These are phyloP conservation scores for Cladorhizidae sp. DNA, from an alignment of 37 sponge, comb jelly and placozoan genomes.

Conservation along the genomic window DNA sequence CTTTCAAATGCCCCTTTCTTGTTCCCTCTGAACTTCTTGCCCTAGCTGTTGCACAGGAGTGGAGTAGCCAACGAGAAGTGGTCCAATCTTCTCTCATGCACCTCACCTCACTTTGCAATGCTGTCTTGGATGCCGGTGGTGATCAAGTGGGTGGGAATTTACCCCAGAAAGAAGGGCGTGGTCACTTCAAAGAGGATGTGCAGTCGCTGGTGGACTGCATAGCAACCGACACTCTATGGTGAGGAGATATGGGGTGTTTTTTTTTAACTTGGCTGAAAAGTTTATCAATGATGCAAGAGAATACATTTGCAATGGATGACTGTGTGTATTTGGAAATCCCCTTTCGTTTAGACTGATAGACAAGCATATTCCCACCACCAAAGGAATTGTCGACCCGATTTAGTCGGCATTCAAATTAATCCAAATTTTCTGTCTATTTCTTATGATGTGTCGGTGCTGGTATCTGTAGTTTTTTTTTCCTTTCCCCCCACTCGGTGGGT, in stretches of 20 bases:
- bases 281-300: not conserved
- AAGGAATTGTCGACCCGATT: no score
- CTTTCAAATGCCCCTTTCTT: conserved; percentile 40
- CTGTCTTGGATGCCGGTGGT: conserved; percentile 60
- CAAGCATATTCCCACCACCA: no score
- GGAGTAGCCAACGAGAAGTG: conserved; percentile 50
- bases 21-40: conserved; percentile 76
- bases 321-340: no score
- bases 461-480: no score
- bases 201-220: conserved; percentile 12
- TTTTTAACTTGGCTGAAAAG: not conserved
- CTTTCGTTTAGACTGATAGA: no score
- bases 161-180: not conserved
- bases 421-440: no score
- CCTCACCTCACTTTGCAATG: conserved; percentile 79
- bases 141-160: no score
- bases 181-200: not conserved
- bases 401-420: no score
- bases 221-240: conserved; percentile 75
- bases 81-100: conserved; percentile 79
- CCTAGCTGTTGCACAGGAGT: conserved; percentile 77
- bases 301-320: no score
- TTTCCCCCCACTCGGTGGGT: no score
- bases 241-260: not conserved
- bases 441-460: no score